These are phyloP conservation scores for Linnaemya vulpina DNA, from an alignment of 2,888 invertebrate genomes.

Conservation along the genomic window DNA sequence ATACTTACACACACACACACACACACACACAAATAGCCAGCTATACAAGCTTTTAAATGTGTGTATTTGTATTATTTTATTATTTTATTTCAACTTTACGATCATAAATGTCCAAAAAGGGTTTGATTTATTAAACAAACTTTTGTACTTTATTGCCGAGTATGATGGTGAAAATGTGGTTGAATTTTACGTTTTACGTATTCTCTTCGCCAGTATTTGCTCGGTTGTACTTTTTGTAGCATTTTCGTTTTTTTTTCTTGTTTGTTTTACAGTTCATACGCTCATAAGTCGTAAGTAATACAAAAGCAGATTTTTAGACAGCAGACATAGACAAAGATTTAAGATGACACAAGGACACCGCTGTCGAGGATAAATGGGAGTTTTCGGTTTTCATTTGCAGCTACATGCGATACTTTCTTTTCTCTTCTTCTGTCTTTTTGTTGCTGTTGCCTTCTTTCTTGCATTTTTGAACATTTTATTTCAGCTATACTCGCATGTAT, in stretches of 20 bases:
- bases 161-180: slow-evolving; percentile 74
- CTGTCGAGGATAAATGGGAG: slow-evolving; percentile 72
- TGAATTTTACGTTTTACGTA: slow-evolving; percentile 66
- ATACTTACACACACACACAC: not conserved
- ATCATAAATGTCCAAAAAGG: slow-evolving; percentile 83
- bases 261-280: slow-evolving; percentile 49
- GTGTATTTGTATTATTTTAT: slow-evolving; percentile 74
- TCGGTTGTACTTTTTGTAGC: slow-evolving; percentile 7
- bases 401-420: slow-evolving; percentile 42
- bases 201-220: slow-evolving; percentile 40
- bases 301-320: slow-evolving; percentile 73
- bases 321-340: slow-evolving; percentile 73
- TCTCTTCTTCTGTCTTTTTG: not conserved
- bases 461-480: slow-evolving; percentile 26
- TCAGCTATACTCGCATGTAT: slow-evolving; percentile 27
- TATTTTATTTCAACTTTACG: slow-evolving; percentile 82
- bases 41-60: slow-evolving; percentile 7
- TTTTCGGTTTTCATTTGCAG: slow-evolving; percentile 72
- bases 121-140: slow-evolving; percentile 82
- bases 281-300: slow-evolving; percentile 71
- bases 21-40: not conserved
- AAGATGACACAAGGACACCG: slow-evolving; percentile 74
- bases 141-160: slow-evolving; percentile 76
- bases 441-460: not conserved
- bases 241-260: not conserved